Conservation (phyloP, 1,140 invertebrate genomes). For the Diabrotica virgifera region DNA sequence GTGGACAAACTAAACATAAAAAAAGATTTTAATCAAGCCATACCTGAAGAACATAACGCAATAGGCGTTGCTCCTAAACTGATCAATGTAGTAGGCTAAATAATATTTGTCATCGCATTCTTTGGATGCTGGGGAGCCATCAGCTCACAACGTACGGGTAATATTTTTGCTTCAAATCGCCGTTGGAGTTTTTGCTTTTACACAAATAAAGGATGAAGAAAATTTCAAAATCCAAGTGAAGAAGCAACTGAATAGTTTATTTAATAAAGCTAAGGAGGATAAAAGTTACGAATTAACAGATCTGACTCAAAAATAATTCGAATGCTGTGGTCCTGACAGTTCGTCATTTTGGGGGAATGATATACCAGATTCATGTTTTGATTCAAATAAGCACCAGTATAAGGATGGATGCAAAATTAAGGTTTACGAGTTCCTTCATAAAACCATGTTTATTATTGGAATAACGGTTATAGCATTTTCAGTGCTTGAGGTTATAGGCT, state of each 20-base stretch:
- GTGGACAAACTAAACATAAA: constrained; percentile 37
- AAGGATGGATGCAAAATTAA: no score
- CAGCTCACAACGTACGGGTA: constrained; percentile 66
- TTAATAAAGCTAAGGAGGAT: constrained; percentile 45
- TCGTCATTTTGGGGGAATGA: no score
- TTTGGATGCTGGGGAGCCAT: constrained; percentile 85
- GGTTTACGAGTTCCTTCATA: no score
- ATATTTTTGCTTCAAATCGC: constrained; percentile 53
- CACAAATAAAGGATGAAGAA: constrained; percentile 36
- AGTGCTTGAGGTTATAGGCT: no score
- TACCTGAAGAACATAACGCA: constrained; percentile 31
- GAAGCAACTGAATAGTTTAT: constrained; percentile 35
- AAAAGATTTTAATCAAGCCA: constrained; percentile 24
- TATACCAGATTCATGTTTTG: no score
- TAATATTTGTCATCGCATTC: constrained; percentile 80
- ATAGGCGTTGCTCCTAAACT: constrained; percentile 63
- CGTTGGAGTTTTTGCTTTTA: constrained; percentile 47
- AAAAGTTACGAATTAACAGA: constrained; percentile 45
- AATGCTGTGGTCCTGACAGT: no score
- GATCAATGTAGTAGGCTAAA: constrained; percentile 75
- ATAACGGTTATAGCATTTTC: no score
- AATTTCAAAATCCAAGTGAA: constrained; percentile 13
- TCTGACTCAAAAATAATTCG: constrained; percentile 51
- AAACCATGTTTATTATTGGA: no score
- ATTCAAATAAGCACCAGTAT: no score